A percentile compares a stretch with the other conserved stretches of the same genome.
Evolutionary conservation across 2,888 invertebrate genomes (phyloP).

Genomic region (Pristionchus maxplancki): DNA sequence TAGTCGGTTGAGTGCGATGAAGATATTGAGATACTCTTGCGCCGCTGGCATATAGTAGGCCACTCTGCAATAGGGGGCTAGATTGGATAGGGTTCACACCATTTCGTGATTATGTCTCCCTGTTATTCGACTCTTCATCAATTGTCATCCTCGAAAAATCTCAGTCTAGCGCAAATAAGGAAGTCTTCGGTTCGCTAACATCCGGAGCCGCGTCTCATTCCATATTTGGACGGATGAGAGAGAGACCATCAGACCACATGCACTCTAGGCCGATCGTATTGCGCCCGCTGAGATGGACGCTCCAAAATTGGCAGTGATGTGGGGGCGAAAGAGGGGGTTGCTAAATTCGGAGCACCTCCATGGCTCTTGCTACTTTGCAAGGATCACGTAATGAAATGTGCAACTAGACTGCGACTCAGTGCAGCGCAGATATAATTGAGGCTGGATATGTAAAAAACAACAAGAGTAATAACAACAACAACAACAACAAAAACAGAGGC

Average conservation of each 20-base stretch:
- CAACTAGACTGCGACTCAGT: too few species aligned
- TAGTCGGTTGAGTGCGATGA: constrained; percentile 46
- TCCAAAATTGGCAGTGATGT: not conserved
- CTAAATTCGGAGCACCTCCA: too few species aligned
- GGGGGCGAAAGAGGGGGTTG: not conserved
- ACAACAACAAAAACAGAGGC: too few species aligned
- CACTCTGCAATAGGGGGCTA: not conserved
- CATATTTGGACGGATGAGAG: not conserved
- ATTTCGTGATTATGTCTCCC: not conserved
- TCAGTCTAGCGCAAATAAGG: not conserved
- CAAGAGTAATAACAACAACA: too few species aligned
- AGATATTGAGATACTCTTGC: constrained; percentile 49
- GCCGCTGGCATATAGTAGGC: constrained; percentile 43
- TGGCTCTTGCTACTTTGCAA: too few species aligned
- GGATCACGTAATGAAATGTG: too few species aligned
- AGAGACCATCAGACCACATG: not conserved
- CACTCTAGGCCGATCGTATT: not conserved
- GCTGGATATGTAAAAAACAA: too few species aligned
- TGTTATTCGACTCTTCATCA: not conserved
- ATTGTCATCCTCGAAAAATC: not conserved
- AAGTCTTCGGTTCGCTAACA: not conserved
- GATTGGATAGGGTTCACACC: not conserved
- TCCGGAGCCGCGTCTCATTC: not conserved
- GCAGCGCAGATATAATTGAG: too few species aligned
- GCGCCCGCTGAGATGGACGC: not conserved